Evolutionary conservation across 2,113 vertebrate species (phyloP).

Genomic region (Atlantisia rogersi): DNA sequence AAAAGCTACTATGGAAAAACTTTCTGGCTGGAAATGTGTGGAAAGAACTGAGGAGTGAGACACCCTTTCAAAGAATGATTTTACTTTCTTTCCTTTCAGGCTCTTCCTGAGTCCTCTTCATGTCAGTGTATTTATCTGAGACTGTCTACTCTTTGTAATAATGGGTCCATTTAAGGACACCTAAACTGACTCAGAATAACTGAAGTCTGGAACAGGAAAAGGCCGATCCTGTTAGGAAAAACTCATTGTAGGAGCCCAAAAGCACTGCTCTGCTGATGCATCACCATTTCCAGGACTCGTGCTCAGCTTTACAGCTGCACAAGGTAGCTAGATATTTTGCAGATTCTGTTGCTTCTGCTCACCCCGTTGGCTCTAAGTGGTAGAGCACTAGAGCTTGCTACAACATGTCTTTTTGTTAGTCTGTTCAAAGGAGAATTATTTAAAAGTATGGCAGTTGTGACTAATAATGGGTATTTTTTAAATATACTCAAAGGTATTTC

Average conservation of each 20-base stretch:
- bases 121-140: neutral
- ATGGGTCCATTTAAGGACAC: neutral
- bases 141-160: neutral
- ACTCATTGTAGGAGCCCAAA: fast-evolving
- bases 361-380: neutral
- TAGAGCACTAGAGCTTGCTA: neutral
- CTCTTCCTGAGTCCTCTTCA: neutral
- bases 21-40: neutral
- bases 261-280: neutral
- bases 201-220: neutral
- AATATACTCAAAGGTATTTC: neutral
- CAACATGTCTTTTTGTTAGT: neutral
- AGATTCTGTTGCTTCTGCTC: neutral
- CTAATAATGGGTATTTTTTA: neutral
- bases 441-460: neutral
- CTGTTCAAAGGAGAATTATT: neutral
- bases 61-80: neutral
- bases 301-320: neutral
- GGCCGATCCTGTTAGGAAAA: neutral
- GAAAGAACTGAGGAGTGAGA: neutral
- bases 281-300: neutral
- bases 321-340: neutral
- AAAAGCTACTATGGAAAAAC: neutral
- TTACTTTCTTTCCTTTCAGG: neutral
- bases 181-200: neutral